Evolutionary conservation across 1,140 invertebrate genomes (phyloP), one percentile per base, ranked within the genome.

Genomic region (Potamilus streckersoni): DNA sequence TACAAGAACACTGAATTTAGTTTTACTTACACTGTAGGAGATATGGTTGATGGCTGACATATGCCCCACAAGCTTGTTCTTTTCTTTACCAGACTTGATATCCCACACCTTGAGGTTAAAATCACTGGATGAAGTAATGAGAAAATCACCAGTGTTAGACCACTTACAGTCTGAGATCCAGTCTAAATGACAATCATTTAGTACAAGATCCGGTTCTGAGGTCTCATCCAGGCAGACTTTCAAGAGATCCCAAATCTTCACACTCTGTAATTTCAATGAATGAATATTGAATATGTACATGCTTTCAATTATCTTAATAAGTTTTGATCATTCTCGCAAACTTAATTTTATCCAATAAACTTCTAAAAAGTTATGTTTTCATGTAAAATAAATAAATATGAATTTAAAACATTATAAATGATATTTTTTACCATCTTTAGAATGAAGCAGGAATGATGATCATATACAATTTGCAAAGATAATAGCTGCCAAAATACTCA

Each of bases 31-130:
- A 79, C 82, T 85, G 76, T 85, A 89, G 8, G 78, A 81, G 31
- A 89, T 77, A 31, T 83, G 68, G 31, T 86, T 88, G n/a, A 90
- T 83, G 16, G 83, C 80, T 20, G 86, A 82, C 69, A 81, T 83
- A 78, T 90, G 89, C 31, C 89, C 89, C n/a, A 73, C 84, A 58
- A 90, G 62, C 58, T 63, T 80, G 19, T 63, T 62, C 63, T 87
- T 89, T 73, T 87, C 86, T 73, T 73, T 78, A 3, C 80, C 78
- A 20, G 73, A 81, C 58, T 84, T 82, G 11, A 79, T 49, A 68
- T 84, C 84, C 83, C 87, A 88, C 8, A 89, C 74, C 75, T 90
- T 90, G 17, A 89, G 73, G 74, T 85, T 88, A 73, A 89, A 89
- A 69, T 89, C 88, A 79, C 83, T 85, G 17, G 88, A 89, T 5